Percentiles rank a stretch among this genome's conserved stretches.
phyloP scores from a whole-genome alignment of 37 sponge, comb jelly and placozoan species.

The Cladorhizidae sp. region DNA sequence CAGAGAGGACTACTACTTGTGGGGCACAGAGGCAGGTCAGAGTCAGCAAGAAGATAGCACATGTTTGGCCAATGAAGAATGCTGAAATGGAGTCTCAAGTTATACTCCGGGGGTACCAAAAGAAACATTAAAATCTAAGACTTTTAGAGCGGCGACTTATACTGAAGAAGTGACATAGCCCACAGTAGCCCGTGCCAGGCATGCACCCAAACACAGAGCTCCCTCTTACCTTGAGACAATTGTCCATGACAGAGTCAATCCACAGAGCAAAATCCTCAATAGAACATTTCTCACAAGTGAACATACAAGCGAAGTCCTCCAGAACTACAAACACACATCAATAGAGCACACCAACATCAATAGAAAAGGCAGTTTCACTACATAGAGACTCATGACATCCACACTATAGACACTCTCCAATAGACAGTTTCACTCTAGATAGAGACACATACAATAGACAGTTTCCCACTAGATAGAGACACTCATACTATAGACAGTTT shows the following conservation, averaged over 20 bases:
- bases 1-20: no score
- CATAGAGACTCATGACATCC: background rate
- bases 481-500: no score
- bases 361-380: background rate
- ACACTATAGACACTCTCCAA: constrained; percentile 13
- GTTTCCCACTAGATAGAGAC: no score
- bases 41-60: no score
- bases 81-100: no score
- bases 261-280: constrained; percentile 72
- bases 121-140: no score
- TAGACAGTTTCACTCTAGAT: no score
- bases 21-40: no score
- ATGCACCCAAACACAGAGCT: background rate
- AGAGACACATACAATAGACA: no score
- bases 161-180: background rate
- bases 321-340: constrained; percentile 35
- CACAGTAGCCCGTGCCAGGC: background rate
- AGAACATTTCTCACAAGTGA: constrained; percentile 18
- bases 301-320: constrained; percentile 44
- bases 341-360: background rate
- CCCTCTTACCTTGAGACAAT: constrained; percentile 36
- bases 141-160: no score
- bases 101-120: no score
- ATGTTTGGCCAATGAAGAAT: no score
- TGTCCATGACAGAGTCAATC: constrained; percentile 50